Evolutionary conservation across 2,113 vertebrate genomes (phyloP).

Genomic region (Syngnathus floridae): DNA sequence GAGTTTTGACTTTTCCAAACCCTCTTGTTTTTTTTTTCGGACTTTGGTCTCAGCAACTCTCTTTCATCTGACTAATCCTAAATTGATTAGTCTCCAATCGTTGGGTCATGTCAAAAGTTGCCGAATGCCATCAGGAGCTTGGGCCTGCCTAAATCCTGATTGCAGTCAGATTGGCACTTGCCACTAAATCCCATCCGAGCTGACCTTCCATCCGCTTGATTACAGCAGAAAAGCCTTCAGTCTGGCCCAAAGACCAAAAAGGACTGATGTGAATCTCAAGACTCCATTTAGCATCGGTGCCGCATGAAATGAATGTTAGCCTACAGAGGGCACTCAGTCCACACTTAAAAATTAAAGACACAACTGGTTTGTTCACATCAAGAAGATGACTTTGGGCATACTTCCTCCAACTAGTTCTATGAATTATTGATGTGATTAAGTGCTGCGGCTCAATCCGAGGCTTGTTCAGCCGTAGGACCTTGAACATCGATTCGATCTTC

Average conservation of each 20-base stretch:
- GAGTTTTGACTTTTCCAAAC: slow-evolving; percentile 37
- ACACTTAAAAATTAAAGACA: slow-evolving; percentile 11
- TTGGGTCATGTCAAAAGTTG: slow-evolving; percentile 17
- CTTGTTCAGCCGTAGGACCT: slow-evolving; percentile 54
- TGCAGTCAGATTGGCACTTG: slow-evolving; percentile 53
- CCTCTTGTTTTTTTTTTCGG: slow-evolving; percentile 2
- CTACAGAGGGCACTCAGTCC: slow-evolving; percentile 7
- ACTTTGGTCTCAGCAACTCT: background rate
- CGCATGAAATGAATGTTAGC: slow-evolving; percentile 20
- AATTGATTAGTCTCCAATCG: slow-evolving; percentile 12
- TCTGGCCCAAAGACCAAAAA: slow-evolving; percentile 13
- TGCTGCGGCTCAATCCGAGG: slow-evolving; percentile 32
- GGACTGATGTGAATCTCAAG: slow-evolving; percentile 34
- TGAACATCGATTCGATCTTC: slow-evolving; percentile 44
- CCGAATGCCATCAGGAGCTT: slow-evolving; percentile 15
- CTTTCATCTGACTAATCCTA: background rate
- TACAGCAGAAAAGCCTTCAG: slow-evolving; percentile 43
- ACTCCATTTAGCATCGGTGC: slow-evolving; percentile 24
- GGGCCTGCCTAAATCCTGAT: slow-evolving; percentile 45
- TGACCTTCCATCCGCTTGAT: slow-evolving; percentile 56
- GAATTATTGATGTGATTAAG: slow-evolving; percentile 41
- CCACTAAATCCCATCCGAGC: slow-evolving; percentile 54
- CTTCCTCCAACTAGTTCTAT: slow-evolving; percentile 20
- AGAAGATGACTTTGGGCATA: slow-evolving; percentile 1
- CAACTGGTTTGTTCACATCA: slow-evolving; percentile 8